Percentiles rank a stretch among this genome's conserved stretches.
Conservation (phyloP, 1,140 invertebrate genomes). For the Pogonomyrmex californicus region DNA sequence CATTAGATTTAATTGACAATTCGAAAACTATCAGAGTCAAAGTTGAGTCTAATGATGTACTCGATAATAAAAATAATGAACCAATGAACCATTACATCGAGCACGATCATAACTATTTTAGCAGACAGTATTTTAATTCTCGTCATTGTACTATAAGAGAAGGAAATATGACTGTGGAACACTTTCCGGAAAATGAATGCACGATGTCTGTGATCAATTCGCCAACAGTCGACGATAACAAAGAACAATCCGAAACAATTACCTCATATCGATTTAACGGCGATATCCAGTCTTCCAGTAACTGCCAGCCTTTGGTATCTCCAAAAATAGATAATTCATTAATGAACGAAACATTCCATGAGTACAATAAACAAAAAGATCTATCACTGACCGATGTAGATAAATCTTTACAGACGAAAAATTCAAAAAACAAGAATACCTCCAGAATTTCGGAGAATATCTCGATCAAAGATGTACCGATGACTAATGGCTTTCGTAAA, state of each 20-base stretch:
- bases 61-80: neutral
- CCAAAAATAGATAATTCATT: neutral
- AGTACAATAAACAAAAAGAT: neutral
- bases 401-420: neutral
- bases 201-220: neutral
- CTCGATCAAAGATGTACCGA: neutral
- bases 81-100: slow-evolving; percentile 17
- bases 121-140: slow-evolving; percentile 27
- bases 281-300: slow-evolving; percentile 34
- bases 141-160: slow-evolving; percentile 57
- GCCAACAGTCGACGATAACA: neutral
- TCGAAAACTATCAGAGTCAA: neutral
- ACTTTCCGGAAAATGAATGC: slow-evolving; percentile 67
- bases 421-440: neutral
- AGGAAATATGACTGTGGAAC: slow-evolving; percentile 80
- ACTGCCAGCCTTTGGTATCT: neutral
- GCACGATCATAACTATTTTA: slow-evolving; percentile 75
- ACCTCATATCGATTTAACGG: slow-evolving; percentile 10
- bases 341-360: neutral
- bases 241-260: neutral
- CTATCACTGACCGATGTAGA: neutral
- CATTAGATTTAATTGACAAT: neutral
- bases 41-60: neutral
- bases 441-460: neutral
- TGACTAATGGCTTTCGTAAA: slow-evolving; percentile 27